Conservation (phyloP, 2,113 vertebrate genomes). For the Cervus canadensis region DNA sequence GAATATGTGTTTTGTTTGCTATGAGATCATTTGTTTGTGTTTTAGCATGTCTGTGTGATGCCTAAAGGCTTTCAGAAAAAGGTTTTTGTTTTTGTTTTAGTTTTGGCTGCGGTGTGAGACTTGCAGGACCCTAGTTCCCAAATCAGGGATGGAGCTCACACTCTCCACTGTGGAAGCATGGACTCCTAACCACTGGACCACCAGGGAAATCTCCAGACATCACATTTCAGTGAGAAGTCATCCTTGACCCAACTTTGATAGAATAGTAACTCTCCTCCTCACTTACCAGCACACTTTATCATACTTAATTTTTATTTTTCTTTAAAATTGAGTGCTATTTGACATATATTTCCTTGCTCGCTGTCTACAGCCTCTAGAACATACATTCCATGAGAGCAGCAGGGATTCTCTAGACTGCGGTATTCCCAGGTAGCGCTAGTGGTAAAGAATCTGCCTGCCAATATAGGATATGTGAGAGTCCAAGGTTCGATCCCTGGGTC, state of each 20-base stretch:
- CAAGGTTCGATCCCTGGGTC: background rate
- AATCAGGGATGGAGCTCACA: background rate
- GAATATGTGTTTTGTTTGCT: background rate
- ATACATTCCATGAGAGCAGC: background rate
- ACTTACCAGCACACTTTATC: background rate
- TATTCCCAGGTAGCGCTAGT: background rate
- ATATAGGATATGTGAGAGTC: background rate
- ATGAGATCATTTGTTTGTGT: fast-evolving
- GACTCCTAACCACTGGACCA: background rate
- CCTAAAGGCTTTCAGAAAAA: background rate
- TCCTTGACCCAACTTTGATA: background rate
- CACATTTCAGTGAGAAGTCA: background rate
- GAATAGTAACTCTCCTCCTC: background rate
- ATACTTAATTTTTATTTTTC: background rate
- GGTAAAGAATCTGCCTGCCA: background rate
- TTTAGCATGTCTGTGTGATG: background rate
- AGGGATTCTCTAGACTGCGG: background rate
- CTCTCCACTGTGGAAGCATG: background rate
- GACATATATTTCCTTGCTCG: background rate
- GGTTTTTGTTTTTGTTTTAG: background rate
- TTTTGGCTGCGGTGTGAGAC: background rate
- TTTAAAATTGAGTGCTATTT: background rate
- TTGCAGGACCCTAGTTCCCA: background rate
- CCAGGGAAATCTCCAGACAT: background rate
- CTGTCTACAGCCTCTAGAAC: background rate